Evolutionary conservation across 2,797 vertebrate species (phyloP).

Genomic region (Tachyglossus aculeatus): DNA sequence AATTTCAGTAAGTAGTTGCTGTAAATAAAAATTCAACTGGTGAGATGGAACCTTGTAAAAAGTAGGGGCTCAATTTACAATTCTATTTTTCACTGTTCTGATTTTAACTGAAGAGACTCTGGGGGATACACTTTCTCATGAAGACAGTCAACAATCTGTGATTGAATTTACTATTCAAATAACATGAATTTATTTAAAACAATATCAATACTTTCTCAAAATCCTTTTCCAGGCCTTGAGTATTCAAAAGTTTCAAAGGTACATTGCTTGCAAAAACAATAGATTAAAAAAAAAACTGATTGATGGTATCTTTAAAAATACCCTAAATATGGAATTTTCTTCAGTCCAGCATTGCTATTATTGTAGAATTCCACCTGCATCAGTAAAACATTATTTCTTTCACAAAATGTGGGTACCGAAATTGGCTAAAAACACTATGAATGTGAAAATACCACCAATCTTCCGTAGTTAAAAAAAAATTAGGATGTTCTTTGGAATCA

Average conservation of each 20-base stretch:
- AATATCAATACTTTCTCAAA: slow-evolving; percentile 64
- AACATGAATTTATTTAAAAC: slow-evolving; percentile 63
- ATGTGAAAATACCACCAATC: slow-evolving; percentile 74
- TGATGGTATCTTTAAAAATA: slow-evolving; percentile 76
- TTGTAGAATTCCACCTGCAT: slow-evolving; percentile 67
- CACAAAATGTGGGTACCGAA: slow-evolving; percentile 73
- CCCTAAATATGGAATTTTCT: slow-evolving; percentile 73
- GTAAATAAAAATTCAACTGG: slow-evolving; percentile 68
- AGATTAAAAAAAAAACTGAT: slow-evolving; percentile 71
- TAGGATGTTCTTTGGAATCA: slow-evolving; percentile 80
- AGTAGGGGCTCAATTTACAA: slow-evolving; percentile 59
- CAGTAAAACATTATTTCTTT: slow-evolving; percentile 70
- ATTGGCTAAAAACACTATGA: slow-evolving; percentile 73
- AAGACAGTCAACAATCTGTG: slow-evolving; percentile 61
- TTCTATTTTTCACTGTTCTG: slow-evolving; percentile 66
- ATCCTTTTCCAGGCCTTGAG: slow-evolving; percentile 60
- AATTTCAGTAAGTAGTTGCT: slow-evolving; percentile 69
- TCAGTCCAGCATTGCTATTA: slow-evolving; percentile 66
- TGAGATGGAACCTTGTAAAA: slow-evolving; percentile 67
- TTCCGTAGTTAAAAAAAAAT: slow-evolving; percentile 69
- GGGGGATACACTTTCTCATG: slow-evolving; percentile 65
- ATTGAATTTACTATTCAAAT: slow-evolving; percentile 65
- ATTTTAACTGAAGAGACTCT: slow-evolving; percentile 64
- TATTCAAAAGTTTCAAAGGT: slow-evolving; percentile 65
- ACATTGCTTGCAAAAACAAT: slow-evolving; percentile 69